Evolutionary conservation across 2,797 vertebrate species (phyloP).

Genomic region (Gorsachius magnificus): DNA sequence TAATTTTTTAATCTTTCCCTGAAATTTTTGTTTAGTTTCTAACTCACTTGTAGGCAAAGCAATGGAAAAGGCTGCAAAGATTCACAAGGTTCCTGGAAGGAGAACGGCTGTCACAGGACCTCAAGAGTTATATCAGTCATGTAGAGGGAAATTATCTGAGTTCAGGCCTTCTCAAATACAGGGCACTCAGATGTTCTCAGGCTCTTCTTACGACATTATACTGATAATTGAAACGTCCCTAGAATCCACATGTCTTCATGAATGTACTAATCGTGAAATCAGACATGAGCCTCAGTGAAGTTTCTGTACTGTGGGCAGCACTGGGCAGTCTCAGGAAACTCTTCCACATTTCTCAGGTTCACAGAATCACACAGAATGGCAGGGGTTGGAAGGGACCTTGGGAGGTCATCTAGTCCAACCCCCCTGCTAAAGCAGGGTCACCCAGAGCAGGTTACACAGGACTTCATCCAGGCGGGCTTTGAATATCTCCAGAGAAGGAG

Average conservation of each 20-base stretch:
- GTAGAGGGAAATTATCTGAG: background rate
- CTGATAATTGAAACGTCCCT: background rate
- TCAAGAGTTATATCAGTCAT: background rate
- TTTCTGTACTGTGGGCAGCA: background rate
- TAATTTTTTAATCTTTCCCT: background rate
- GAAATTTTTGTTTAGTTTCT: background rate
- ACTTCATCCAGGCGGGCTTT: too few species aligned
- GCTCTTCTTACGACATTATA: background rate
- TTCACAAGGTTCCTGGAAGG: background rate
- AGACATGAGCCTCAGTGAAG: rapidly evolving
- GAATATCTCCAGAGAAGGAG: too few species aligned
- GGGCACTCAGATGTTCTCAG: background rate
- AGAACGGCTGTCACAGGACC: background rate
- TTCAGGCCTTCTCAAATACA: background rate
- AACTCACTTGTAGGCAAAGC: background rate
- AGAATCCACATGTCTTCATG: background rate
- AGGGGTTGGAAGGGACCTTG: too few species aligned
- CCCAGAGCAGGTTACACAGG: too few species aligned
- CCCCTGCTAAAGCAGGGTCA: too few species aligned
- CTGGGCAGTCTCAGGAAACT: background rate
- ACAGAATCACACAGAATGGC: too few species aligned
- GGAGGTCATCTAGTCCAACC: too few species aligned
- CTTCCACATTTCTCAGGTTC: background rate
- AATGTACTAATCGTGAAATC: background rate
- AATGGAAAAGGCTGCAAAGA: background rate